These are phyloP conservation scores for Galagoides demidoff DNA, from an alignment of 2,797 vertebrate genomes.

Conservation along the genomic window DNA sequence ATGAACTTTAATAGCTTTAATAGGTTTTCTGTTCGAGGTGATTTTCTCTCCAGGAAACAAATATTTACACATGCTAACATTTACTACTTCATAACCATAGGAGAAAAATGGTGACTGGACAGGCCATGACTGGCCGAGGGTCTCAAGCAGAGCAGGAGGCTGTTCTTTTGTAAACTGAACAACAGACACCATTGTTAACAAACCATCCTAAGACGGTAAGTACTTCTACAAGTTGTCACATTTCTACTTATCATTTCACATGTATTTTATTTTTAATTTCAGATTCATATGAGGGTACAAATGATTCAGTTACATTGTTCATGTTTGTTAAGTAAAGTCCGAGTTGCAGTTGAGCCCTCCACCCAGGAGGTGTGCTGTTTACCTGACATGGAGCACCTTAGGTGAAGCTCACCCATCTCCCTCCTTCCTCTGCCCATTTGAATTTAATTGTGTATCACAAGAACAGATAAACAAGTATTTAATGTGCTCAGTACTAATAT, in stretches of 20 bases:
- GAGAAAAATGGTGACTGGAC: not conserved
- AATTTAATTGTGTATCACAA: too few species aligned
- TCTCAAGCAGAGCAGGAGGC: not conserved
- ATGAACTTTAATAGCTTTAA: not conserved
- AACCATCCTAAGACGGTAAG: not conserved
- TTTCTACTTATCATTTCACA: not conserved
- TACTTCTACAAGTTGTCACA: not conserved
- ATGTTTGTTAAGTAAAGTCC: too few species aligned
- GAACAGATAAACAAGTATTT: too few species aligned
- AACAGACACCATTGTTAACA: not conserved
- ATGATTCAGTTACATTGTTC: too few species aligned
- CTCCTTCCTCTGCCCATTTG: too few species aligned
- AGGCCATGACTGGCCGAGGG: not conserved
- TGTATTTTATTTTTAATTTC: too few species aligned
- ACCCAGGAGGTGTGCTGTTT: too few species aligned
- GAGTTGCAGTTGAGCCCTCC: too few species aligned
- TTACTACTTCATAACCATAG: not conserved
- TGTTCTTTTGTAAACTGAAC: not conserved
- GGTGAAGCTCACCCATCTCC: too few species aligned
- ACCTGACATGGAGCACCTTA: too few species aligned
- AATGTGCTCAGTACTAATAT: too few species aligned
- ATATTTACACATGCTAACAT: not conserved
- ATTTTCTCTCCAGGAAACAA: not conserved
- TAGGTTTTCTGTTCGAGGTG: not conserved
- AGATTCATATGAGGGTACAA: too few species aligned